phyloP scores from a whole-genome alignment of 1,140 invertebrate species.

The Grapholita molesta region DNA sequence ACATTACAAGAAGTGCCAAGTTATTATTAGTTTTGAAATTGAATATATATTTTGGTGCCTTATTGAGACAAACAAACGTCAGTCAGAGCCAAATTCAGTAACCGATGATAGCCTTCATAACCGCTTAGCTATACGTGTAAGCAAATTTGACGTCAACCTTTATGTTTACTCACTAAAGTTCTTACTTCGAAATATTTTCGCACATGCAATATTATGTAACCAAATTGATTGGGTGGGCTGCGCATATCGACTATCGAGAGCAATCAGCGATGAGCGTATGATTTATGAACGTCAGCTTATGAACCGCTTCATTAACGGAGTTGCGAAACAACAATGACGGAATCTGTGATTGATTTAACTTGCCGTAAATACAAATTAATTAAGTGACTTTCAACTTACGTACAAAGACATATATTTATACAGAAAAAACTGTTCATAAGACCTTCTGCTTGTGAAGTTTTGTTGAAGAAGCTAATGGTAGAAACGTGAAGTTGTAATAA shows the following conservation, averaged over 20 bases:
- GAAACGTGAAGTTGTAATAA: neutral
- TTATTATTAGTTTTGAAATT: too few species aligned
- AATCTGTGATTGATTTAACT: neutral
- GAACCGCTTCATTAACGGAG: neutral
- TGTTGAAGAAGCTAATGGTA: neutral
- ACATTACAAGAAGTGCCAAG: too few species aligned
- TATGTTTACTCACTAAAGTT: too few species aligned
- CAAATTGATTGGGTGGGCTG: neutral
- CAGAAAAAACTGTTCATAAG: neutral
- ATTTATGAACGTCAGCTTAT: neutral
- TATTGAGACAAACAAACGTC: too few species aligned
- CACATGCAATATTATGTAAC: neutral
- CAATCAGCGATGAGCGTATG: too few species aligned
- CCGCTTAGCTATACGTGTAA: too few species aligned
- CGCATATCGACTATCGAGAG: neutral
- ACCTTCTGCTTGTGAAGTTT: neutral
- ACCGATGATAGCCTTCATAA: too few species aligned
- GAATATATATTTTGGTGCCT: too few species aligned
- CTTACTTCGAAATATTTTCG: neutral
- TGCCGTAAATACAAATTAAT: conserved; percentile 1
- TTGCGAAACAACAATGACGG: conserved; percentile 1
- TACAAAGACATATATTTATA: neutral
- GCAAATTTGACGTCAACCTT: too few species aligned
- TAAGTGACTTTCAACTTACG: neutral
- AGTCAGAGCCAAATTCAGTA: too few species aligned